Evolutionary conservation across 2,888 invertebrate genomes (phyloP), one percentile per base, ranked within the genome.

Genomic region (Eristalinus aeneus): DNA sequence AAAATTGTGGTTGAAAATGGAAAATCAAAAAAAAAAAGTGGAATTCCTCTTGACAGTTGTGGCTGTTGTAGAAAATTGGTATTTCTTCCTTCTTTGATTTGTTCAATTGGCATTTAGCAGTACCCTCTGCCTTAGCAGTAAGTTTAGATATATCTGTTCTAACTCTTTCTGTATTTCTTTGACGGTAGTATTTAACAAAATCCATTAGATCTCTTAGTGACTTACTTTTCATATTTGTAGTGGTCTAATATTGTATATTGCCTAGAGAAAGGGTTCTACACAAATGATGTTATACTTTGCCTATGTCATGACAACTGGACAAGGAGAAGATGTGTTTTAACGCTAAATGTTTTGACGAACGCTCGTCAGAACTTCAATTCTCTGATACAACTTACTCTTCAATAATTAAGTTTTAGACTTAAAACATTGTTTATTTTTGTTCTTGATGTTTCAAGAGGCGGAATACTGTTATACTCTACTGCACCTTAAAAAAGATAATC

Each of bases 51-150:
- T 27, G 12, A 46, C 16, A n/a, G 31, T 75, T 4, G 23, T 56
- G 22, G 32, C 11, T 68, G 67, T 56, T 34, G 36, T 74, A 54
- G 56, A 63, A 53, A 6, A 46, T 67, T 39, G 20, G 20, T 34
- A 5, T 27, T 27, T 27, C 27, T 39, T 53, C 3, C 2, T 12
- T 2, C 1, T 23, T 11, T 23, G 9, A 11, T 63, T 36, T 22
- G 11, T 27, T 67, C 16, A 6, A 71, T 71, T 71, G 69, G 27
- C 20, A 31, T 23, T 58, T 23, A 36, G 27, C 32, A 1, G 20
- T 46, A 20, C 54, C 8, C 22, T 79, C 79, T 79, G 79, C 79
- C 79, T 79, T 79, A 79, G 60, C 78, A 78, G 77, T 78, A 58
- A 65, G 58, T 72, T 60, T 12, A 71, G 32, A 54, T 58, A 11